A percentile compares a stretch with the other conserved stretches of the same genome.
Evolutionary conservation across 2,113 vertebrate genomes (phyloP).

Genomic region (Cyanoliseus patagonus): DNA sequence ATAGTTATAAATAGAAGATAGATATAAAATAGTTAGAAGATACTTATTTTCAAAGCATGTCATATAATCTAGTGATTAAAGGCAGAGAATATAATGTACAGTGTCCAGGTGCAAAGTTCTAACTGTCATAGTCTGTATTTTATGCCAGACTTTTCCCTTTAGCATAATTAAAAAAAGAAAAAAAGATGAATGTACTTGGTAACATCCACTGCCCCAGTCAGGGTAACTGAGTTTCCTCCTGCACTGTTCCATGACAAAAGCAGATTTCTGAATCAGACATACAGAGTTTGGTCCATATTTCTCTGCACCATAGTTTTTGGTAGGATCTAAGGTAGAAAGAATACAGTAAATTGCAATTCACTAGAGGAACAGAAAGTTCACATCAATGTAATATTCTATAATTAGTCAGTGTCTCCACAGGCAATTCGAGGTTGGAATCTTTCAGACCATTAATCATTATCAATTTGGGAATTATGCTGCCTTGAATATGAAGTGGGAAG

Average conservation of each 20-base stretch:
- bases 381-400: neutral
- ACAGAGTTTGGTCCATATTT: constrained; percentile 90
- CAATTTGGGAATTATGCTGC: neutral
- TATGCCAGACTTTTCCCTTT: neutral
- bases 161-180: neutral
- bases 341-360: neutral
- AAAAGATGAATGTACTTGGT: constrained; percentile 77
- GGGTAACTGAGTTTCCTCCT: constrained; percentile 89
- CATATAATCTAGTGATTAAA: neutral
- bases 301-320: constrained; percentile 95
- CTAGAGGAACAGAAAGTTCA: neutral
- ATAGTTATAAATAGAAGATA: neutral
- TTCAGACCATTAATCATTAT: neutral
- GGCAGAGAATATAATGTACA: neutral
- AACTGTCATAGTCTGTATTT: neutral
- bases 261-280: constrained; percentile 91
- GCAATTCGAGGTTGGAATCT: neutral
- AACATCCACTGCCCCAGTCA: constrained; percentile 98
- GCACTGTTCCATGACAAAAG: constrained; percentile 95
- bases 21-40: neutral
- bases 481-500: neutral
- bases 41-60: neutral
- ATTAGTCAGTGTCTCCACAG: neutral
- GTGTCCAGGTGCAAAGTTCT: neutral
- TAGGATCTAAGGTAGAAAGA: constrained; percentile 77